Conservation (phyloP, 1,140 invertebrate species). For the Euschistus heros region DNA sequence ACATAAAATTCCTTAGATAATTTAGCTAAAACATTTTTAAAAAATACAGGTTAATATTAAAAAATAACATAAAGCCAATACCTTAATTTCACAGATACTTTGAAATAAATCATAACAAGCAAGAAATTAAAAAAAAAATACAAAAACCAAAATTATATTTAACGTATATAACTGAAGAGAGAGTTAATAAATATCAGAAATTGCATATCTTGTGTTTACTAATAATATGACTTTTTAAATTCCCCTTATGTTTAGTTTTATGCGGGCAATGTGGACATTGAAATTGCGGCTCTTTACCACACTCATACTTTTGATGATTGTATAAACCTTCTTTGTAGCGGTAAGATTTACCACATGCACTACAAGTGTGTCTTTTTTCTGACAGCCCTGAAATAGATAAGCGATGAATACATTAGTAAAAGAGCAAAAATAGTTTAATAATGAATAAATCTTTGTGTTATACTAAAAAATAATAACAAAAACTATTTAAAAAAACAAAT, state of each 20-base stretch:
- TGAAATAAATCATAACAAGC: neutral
- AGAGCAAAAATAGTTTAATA: no score
- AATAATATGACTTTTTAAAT: slow-evolving; percentile 21
- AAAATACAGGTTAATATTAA: no score
- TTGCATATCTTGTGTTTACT: neutral
- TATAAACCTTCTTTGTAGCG: slow-evolving; percentile 42
- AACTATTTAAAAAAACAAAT: no score
- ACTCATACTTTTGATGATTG: slow-evolving; percentile 38
- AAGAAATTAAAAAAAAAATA: neutral
- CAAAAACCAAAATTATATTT: no score
- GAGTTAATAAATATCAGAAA: no score
- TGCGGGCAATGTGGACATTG: slow-evolving; percentile 42
- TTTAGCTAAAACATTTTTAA: no score
- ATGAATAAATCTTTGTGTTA: no score
- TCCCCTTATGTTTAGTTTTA: slow-evolving; percentile 42
- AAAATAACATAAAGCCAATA: neutral
- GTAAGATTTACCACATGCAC: slow-evolving; percentile 51
- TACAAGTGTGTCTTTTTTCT: slow-evolving; percentile 5
- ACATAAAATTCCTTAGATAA: no score
- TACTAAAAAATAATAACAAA: no score
- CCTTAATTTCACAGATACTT: neutral
- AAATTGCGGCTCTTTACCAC: slow-evolving; percentile 46
- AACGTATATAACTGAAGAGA: no score
- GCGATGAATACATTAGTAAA: no score
- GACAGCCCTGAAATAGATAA: slow-evolving; percentile 19